Evolutionary conservation across 1,140 invertebrate species (phyloP).

Genomic region (Macrobrachium nipponense): DNA sequence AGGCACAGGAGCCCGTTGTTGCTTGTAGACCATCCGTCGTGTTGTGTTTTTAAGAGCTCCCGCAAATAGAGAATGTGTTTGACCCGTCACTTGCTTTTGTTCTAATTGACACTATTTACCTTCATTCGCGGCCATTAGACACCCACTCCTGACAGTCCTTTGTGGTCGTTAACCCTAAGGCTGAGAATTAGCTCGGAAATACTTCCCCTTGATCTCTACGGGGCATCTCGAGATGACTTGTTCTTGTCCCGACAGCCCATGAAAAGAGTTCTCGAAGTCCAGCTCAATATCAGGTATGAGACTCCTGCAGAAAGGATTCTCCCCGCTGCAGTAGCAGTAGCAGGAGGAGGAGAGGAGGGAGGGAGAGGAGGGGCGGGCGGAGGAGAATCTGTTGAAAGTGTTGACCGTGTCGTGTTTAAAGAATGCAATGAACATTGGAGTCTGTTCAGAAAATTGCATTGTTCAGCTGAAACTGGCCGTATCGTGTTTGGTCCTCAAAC

Average conservation of each 20-base stretch:
- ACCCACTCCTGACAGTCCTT: constrained; percentile 13
- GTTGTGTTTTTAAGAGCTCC: constrained; percentile 56
- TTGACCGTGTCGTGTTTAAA: constrained; percentile 18
- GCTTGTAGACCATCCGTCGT: constrained; percentile 47
- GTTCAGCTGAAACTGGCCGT: constrained; percentile 47
- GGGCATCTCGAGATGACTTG: neutral
- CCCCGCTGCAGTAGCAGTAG: neutral
- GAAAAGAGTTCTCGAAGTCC: constrained; percentile 46
- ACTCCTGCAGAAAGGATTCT: neutral
- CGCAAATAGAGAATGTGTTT: constrained; percentile 58
- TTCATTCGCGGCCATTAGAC: constrained; percentile 60
- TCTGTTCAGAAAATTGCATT: constrained; percentile 28
- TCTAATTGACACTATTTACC: constrained; percentile 62
- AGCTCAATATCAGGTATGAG: constrained; percentile 52
- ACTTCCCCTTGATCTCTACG: neutral
- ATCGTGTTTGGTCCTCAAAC: constrained; percentile 54
- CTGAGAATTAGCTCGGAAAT: neutral
- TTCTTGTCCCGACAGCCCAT: neutral
- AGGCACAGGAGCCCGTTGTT: constrained; percentile 7
- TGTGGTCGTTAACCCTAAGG: constrained; percentile 12
- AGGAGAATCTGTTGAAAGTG: constrained; percentile 1
- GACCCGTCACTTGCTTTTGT: constrained; percentile 58
- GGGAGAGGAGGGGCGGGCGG: neutral
- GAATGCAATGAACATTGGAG: constrained; percentile 11
- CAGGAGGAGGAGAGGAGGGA: neutral